Percentiles rank a stretch among this genome's conserved stretches.
Evolutionary conservation across 2,113 vertebrate genomes (phyloP).

Genomic region (Hucho hucho): DNA sequence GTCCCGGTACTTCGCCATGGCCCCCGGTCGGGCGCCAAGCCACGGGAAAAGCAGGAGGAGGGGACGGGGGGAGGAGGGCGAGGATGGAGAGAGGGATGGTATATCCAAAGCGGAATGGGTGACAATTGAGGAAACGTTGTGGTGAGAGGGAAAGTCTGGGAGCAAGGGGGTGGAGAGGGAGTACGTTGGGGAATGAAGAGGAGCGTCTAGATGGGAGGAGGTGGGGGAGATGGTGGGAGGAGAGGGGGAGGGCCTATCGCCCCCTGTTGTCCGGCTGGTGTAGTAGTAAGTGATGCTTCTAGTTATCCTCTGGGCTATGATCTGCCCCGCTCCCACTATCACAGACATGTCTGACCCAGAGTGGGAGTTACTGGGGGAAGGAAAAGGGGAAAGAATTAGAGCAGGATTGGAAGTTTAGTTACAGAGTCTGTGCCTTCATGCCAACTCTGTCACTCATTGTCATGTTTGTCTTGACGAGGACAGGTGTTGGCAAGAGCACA

Average conservation of each 20-base stretch:
- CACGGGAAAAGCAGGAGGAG: neutral
- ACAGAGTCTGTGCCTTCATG: neutral
- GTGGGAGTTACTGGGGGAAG: neutral
- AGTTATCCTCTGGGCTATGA: neutral
- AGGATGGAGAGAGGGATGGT: neutral
- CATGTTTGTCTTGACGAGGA: no score
- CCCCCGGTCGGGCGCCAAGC: neutral
- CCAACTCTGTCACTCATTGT: neutral
- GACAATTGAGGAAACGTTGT: neutral
- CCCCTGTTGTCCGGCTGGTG: neutral
- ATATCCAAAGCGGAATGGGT: neutral
- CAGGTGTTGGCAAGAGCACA: neutral
- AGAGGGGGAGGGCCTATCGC: neutral
- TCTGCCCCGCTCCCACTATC: neutral
- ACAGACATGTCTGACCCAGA: neutral
- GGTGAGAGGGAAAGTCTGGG: neutral
- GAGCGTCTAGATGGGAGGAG: neutral
- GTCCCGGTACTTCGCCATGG: neutral
- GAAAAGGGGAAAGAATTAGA: neutral
- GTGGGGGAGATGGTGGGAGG: neutral
- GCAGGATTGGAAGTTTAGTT: neutral
- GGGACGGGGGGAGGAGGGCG: neutral
- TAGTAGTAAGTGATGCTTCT: slow-evolving; percentile 4
- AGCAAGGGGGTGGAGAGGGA: neutral
- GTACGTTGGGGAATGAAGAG: neutral